phyloP scores from a whole-genome alignment of 2,113 vertebrate genomes.

The Agelaius phoeniceus region DNA sequence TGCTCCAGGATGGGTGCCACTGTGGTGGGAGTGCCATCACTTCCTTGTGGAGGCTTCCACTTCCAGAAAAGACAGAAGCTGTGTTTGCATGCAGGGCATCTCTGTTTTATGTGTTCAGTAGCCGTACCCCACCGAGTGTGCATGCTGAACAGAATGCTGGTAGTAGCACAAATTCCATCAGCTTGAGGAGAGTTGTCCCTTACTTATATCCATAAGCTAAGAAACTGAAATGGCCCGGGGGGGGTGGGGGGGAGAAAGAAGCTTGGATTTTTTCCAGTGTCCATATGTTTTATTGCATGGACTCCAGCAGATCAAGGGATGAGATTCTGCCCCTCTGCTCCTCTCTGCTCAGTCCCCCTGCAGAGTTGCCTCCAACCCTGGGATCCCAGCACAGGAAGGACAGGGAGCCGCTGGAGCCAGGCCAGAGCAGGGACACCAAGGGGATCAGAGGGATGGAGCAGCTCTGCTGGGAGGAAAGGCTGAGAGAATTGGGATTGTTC shows the following conservation, averaged over 20 bases:
- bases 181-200: background rate
- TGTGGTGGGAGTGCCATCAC: accelerated
- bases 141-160: background rate
- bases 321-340: background rate
- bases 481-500: background rate
- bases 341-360: accelerated
- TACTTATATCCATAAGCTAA: background rate
- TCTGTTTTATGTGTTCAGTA: background rate
- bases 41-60: background rate
- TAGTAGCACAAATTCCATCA: background rate
- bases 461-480: background rate
- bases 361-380: accelerated
- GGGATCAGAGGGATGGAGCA: background rate
- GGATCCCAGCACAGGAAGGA: background rate
- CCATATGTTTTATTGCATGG: background rate
- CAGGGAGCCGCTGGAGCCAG: background rate
- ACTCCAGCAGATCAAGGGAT: background rate
- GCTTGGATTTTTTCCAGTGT: background rate
- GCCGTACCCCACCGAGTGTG: background rate
- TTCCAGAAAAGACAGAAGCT: background rate
- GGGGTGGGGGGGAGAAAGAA: background rate
- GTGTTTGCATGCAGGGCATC: background rate
- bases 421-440: background rate
- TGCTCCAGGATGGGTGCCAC: accelerated
- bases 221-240: background rate